These are phyloP conservation scores for Oryzias curvinotus DNA, from an alignment of 2,113 vertebrate species.

Conservation along the genomic window DNA sequence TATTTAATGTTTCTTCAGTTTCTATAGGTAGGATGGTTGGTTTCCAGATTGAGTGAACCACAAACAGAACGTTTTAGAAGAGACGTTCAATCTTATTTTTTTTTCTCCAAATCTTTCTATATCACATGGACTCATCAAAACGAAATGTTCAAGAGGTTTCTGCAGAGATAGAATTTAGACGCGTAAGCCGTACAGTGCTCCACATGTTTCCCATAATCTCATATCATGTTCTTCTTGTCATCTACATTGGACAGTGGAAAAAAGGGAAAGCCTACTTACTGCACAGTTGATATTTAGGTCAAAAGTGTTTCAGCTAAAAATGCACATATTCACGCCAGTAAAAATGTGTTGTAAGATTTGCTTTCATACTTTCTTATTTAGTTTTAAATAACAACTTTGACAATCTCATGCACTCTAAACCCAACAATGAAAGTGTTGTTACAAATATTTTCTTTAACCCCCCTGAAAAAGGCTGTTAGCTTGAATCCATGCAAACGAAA, in stretches of 20 bases:
- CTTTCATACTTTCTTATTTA: too few relatives aligned
- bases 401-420: too few relatives aligned
- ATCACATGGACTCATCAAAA: not conserved
- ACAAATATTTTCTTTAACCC: too few relatives aligned
- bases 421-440: too few relatives aligned
- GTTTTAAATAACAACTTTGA: too few relatives aligned
- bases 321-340: conserved; percentile 3
- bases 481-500: too few relatives aligned
- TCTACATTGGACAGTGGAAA: conserved; percentile 34
- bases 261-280: conserved; percentile 33
- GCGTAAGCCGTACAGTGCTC: conserved; percentile 5
- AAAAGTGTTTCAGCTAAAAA: conserved; percentile 36
- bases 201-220: conserved; percentile 43
- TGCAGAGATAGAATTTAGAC: conserved; percentile 23
- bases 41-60: too few relatives aligned
- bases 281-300: conserved; percentile 56
- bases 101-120: not conserved
- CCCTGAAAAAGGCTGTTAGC: too few relatives aligned
- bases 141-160: not conserved
- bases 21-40: too few relatives aligned
- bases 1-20: too few relatives aligned
- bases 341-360: not conserved
- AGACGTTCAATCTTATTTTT: not conserved
- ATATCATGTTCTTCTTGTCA: conserved; percentile 46
- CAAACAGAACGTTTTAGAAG: too few relatives aligned